These are phyloP conservation scores for Acleris holmiana DNA, from an alignment of 2,888 invertebrate species.

Conservation along the genomic window DNA sequence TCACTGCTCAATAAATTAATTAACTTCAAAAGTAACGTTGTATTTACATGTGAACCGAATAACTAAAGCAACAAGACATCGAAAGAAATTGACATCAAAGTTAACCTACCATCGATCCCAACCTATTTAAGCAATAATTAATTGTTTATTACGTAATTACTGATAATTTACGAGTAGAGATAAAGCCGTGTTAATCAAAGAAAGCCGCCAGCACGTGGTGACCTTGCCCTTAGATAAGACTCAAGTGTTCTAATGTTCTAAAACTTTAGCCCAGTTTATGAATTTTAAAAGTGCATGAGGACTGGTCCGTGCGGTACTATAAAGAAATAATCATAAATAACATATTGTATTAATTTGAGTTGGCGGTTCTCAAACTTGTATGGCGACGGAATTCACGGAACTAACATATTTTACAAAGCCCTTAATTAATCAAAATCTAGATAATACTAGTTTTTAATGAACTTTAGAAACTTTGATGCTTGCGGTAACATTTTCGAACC, in stretches of 20 bases:
- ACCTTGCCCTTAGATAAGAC: constrained; percentile 29
- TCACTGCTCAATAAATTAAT: too few species aligned
- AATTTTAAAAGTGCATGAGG: too few species aligned
- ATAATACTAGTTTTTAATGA: too few species aligned
- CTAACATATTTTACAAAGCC: too few species aligned
- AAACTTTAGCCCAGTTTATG: not conserved
- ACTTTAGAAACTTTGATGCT: too few species aligned
- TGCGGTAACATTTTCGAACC: too few species aligned
- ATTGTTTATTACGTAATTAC: constrained; percentile 56
- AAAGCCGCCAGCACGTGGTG: constrained; percentile 43
- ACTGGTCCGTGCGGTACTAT: too few species aligned
- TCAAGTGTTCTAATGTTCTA: not conserved
- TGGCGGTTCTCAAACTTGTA: too few species aligned
- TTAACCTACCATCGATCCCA: constrained; percentile 3
- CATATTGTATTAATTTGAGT: not conserved
- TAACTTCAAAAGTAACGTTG: not conserved
- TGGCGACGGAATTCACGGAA: too few species aligned
- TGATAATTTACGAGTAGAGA: constrained; percentile 68
- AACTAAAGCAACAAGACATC: not conserved
- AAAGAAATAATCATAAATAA: not conserved
- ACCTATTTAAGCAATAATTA: constrained; percentile 31
- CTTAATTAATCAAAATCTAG: too few species aligned
- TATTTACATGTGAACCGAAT: not conserved
- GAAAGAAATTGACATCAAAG: constrained; percentile 28
- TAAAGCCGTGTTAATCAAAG: constrained; percentile 60